Evolutionary conservation across 2,797 vertebrate species (phyloP).

Genomic region (Hephaestus fuliginosus): DNA sequence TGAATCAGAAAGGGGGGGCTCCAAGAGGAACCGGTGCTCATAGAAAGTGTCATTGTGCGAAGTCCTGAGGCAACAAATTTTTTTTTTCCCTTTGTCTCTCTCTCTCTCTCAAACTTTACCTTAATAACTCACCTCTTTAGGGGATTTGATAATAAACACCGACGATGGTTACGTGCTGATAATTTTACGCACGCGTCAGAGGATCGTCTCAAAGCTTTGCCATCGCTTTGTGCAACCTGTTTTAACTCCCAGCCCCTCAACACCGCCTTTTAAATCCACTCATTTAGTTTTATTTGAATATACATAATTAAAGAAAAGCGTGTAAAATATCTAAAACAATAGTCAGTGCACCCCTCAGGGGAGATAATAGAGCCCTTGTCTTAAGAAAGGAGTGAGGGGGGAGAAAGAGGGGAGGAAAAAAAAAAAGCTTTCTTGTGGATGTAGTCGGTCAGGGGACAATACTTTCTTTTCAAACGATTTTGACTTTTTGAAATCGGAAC

Average conservation of each 20-base stretch:
- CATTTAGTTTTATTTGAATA: neutral
- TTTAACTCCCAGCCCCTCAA: neutral
- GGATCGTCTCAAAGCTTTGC: constrained; percentile 33
- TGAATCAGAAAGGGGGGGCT: too few relatives aligned
- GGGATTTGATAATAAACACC: constrained; percentile 58
- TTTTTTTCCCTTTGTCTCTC: neutral
- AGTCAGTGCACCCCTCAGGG: neutral
- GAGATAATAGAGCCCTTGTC: constrained; percentile 52
- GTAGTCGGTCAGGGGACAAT: constrained; percentile 64
- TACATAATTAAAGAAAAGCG: constrained; percentile 32
- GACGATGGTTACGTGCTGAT: constrained; percentile 61
- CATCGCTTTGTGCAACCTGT: constrained; percentile 27
- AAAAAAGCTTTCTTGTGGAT: constrained; percentile 48
- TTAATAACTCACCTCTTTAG: constrained; percentile 35
- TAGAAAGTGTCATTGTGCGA: constrained; percentile 58
- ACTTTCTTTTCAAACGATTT: constrained; percentile 73
- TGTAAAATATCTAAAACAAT: constrained; percentile 5
- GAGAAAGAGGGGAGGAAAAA: too few relatives aligned
- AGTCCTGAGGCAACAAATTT: constrained; percentile 40
- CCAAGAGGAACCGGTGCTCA: constrained; percentile 4
- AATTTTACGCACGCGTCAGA: constrained; percentile 59
- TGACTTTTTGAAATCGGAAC: constrained; percentile 71
- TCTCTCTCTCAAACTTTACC: too few relatives aligned
- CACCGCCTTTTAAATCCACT: neutral
- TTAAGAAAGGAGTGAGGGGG: constrained; percentile 15